phyloP scores from a whole-genome alignment of 2,888 invertebrate genomes.

The Synanthedon vespiformis region DNA sequence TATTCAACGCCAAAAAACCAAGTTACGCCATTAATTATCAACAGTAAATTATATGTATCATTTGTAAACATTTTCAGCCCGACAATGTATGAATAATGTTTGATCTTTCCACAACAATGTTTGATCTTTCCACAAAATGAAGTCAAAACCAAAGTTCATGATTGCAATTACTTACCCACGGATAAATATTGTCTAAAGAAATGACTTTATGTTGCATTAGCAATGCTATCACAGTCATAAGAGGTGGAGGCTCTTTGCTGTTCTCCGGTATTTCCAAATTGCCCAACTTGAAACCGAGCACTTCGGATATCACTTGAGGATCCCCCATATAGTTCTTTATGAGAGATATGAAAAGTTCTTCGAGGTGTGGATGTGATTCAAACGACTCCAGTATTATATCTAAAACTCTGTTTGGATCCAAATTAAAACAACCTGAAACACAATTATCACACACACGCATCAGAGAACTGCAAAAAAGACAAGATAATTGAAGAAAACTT shows the following conservation, averaged over 20 bases:
- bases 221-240: conserved; percentile 91
- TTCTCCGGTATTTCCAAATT: conserved; percentile 72
- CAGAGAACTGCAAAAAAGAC: too few species aligned
- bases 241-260: conserved; percentile 79
- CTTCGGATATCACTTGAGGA: conserved; percentile 84
- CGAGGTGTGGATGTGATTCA: conserved; percentile 85
- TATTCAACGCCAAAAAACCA: too few species aligned
- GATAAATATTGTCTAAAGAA: conserved; percentile 87
- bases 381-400: conserved; percentile 97
- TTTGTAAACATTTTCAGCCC: too few species aligned
- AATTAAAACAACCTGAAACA: conserved; percentile 92
- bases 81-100: too few species aligned
- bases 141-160: too few species aligned
- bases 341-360: conserved; percentile 87
- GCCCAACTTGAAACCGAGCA: conserved; percentile 92
- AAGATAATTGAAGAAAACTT: too few species aligned
- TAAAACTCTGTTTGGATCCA: conserved; percentile 97
- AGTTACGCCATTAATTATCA: too few species aligned
- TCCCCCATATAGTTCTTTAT: conserved; percentile 89
- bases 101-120: too few species aligned
- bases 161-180: conserved; percentile 77
- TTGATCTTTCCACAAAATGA: too few species aligned
- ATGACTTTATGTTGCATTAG: conserved; percentile 91
- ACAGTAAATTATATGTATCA: too few species aligned
- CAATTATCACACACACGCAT: conserved; percentile 2